Conservation (phyloP, 2,888 invertebrate species). For the Lamellibrachia satsuma region DNA sequence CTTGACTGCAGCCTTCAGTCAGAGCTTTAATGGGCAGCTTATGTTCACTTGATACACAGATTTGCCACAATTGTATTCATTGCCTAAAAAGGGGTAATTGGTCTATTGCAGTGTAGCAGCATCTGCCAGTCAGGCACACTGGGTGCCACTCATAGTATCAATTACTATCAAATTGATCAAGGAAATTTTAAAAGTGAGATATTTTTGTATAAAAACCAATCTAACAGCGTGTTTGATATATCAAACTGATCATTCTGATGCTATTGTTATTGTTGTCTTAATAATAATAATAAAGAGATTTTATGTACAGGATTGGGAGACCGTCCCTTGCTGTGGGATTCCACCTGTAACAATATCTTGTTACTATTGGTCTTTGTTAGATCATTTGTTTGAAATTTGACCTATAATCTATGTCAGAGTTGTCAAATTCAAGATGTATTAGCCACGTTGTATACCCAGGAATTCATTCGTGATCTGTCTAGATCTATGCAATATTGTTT, state of each 20-base stretch:
- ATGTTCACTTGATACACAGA: background rate
- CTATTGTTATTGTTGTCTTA: background rate
- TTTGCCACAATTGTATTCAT: background rate
- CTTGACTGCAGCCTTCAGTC: background rate
- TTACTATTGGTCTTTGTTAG: background rate
- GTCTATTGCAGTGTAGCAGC: background rate
- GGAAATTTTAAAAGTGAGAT: background rate
- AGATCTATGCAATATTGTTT: no score
- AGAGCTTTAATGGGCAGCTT: background rate
- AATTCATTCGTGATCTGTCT: background rate
- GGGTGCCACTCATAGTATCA: background rate
- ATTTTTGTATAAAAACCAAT: background rate
- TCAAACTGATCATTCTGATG: background rate
- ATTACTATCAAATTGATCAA: background rate
- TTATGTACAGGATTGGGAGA: background rate
- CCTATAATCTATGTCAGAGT: background rate
- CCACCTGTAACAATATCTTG: background rate
- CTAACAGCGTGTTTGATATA: no score
- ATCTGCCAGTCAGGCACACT: background rate
- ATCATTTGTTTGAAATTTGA: background rate
- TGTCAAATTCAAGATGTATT: background rate
- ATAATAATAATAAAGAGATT: background rate
- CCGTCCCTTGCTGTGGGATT: background rate
- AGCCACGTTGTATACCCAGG: background rate
- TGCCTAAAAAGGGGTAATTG: background rate